phyloP scores from a whole-genome alignment of 2,888 invertebrate genomes.

The Xestia rhomboidea region DNA sequence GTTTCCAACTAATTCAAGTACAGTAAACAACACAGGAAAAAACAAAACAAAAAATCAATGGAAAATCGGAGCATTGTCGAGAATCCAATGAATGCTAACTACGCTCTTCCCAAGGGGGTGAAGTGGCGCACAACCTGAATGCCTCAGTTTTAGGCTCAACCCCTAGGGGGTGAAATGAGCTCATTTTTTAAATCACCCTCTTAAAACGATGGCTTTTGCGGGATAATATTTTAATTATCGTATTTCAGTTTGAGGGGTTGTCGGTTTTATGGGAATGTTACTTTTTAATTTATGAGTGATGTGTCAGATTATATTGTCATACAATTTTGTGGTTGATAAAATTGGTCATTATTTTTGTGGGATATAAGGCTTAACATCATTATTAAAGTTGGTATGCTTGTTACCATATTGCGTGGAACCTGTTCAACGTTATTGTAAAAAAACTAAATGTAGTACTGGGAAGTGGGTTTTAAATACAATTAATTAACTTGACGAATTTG shows the following conservation, averaged over 20 bases:
- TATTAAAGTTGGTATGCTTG: conserved; percentile 4
- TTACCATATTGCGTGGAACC: not conserved
- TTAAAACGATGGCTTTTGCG: conserved; percentile 57
- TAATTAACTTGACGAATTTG: too few relatives aligned
- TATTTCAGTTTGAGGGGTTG: conserved; percentile 46
- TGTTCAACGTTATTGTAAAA: not conserved
- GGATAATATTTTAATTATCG: conserved; percentile 63
- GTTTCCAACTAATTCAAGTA: conserved; percentile 37
- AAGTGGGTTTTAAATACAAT: not conserved
- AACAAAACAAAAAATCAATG: conserved; percentile 47
- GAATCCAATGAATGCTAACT: conserved; percentile 53
- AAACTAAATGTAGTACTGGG: too few relatives aligned
- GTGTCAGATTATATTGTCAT: conserved; percentile 26
- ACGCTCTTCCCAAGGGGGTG: conserved; percentile 41
- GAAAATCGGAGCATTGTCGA: conserved; percentile 45
- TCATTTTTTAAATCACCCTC: conserved; percentile 64
- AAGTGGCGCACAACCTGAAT: conserved; percentile 69
- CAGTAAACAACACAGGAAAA: conserved; percentile 38
- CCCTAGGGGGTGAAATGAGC: conserved; percentile 58
- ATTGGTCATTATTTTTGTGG: conserved; percentile 27
- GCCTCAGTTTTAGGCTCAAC: conserved; percentile 71
- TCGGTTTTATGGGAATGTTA: conserved; percentile 38
- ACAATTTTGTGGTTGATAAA: conserved; percentile 26
- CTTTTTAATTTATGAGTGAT: conserved; percentile 49
- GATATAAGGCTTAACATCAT: conserved; percentile 12